These are phyloP conservation scores for Maccullochella peelii DNA, from an alignment of 2,113 vertebrate species.

Conservation along the genomic window DNA sequence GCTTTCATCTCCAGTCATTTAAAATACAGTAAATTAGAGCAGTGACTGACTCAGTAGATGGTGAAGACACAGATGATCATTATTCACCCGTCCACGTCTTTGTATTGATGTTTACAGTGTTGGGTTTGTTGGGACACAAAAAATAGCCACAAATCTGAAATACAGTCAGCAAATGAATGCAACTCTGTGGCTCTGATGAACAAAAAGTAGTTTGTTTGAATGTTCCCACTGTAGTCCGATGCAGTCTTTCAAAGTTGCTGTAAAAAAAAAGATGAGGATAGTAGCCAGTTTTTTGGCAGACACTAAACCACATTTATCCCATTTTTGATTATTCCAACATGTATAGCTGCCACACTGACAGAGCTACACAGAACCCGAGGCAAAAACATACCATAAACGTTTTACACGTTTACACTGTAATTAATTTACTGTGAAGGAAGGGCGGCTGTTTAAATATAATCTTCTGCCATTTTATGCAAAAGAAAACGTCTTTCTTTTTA, in stretches of 20 bases:
- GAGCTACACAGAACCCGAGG: conserved; percentile 31
- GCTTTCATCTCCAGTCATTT: conserved; percentile 38
- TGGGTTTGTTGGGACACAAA: conserved; percentile 57
- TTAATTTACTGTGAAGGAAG: conserved; percentile 25
- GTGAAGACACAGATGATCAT: conserved; percentile 51
- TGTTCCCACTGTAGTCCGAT: conserved; percentile 47
- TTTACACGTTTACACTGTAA: conserved; percentile 22
- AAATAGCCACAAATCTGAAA: conserved; percentile 43
- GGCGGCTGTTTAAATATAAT: neutral
- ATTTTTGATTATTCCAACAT: conserved; percentile 60
- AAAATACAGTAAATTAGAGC: conserved; percentile 43
- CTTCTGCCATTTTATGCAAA: conserved; percentile 10
- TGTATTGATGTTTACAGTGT: conserved; percentile 55
- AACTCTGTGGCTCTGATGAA: conserved; percentile 41
- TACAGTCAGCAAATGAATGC: conserved; percentile 44
- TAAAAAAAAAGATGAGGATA: conserved; percentile 47
- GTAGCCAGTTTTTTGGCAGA: conserved; percentile 49
- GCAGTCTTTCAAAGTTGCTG: conserved; percentile 24
- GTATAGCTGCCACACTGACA: conserved; percentile 51
- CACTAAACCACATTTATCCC: conserved; percentile 41
- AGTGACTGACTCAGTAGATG: conserved; percentile 13
- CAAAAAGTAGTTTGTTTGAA: conserved; percentile 42
- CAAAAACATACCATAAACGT: conserved; percentile 21
- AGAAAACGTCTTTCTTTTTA: conserved; percentile 6
- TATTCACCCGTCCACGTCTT: conserved; percentile 35